These are phyloP conservation scores for Bothrops jararaca DNA, from an alignment of 2,113 vertebrate genomes.

Conservation along the genomic window DNA sequence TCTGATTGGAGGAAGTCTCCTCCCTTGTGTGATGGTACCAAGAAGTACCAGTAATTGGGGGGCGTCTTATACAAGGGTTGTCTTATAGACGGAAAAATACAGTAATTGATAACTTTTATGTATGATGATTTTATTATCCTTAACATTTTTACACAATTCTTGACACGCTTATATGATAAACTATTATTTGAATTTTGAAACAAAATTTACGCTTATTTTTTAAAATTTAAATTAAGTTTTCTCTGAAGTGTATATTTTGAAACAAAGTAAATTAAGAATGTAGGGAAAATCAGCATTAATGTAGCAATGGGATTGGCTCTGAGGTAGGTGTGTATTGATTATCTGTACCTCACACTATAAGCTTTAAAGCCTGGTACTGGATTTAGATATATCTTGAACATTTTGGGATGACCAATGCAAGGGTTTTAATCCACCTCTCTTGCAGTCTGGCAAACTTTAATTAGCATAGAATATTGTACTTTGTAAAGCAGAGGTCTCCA, in stretches of 20 bases:
- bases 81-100: too few relatives aligned
- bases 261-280: not conserved
- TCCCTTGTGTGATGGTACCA: too few relatives aligned
- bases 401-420: not conserved
- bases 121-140: not conserved
- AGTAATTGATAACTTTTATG: not conserved
- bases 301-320: not conserved
- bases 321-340: too few relatives aligned
- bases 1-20: too few relatives aligned
- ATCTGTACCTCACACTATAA: not conserved
- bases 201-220: not conserved
- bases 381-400: not conserved
- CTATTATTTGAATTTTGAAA: not conserved
- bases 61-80: too few relatives aligned
- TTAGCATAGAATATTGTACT: not conserved
- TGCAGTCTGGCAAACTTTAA: not conserved
- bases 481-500: too few relatives aligned
- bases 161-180: not conserved
- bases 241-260: not conserved
- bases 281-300: not conserved
- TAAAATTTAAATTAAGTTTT: not conserved
- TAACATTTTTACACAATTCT: not conserved
- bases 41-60: too few relatives aligned
- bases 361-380: not conserved
- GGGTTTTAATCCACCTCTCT: not conserved